A percentile compares a stretch with the other conserved stretches of the same genome.
phyloP scores from a whole-genome alignment of 2,888 invertebrate genomes.

The Ectemnius cavifrons region DNA sequence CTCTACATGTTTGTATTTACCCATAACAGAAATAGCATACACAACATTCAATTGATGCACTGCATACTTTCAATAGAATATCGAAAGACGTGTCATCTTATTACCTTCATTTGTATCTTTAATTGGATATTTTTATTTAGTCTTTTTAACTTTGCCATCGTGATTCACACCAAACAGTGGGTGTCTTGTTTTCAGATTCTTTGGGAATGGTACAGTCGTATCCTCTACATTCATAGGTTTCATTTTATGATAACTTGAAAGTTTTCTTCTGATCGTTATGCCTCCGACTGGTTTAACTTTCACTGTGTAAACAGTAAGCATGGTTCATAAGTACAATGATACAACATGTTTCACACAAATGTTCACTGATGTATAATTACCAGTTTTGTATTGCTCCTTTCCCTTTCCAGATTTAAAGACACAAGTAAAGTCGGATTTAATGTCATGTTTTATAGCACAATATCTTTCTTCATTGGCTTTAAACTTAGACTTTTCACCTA shows the following conservation, averaged over 20 bases:
- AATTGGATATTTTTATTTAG: conserved; percentile 23
- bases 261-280: conserved; percentile 58
- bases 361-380: conserved; percentile 33
- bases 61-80: conserved; percentile 4
- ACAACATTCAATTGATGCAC: conserved; percentile 13
- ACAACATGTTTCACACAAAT: not conserved
- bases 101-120: not conserved
- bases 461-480: conserved; percentile 61
- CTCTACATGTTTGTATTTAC: not conserved
- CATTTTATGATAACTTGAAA: conserved; percentile 46
- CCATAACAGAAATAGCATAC: not conserved
- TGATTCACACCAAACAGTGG: conserved; percentile 60
- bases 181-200: conserved; percentile 63
- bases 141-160: conserved; percentile 36
- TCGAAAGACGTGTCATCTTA: not conserved
- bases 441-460: conserved; percentile 44
- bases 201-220: conserved; percentile 61
- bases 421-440: conserved; percentile 55
- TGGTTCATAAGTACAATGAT: not conserved
- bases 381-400: conserved; percentile 56
- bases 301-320: conserved; percentile 46
- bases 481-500: conserved; percentile 64
- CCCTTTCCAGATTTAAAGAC: conserved; percentile 56
- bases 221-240: conserved; percentile 42
- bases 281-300: conserved; percentile 63